phyloP scores from a whole-genome alignment of 2,888 invertebrate genomes.

The Ptilodon capucinus region DNA sequence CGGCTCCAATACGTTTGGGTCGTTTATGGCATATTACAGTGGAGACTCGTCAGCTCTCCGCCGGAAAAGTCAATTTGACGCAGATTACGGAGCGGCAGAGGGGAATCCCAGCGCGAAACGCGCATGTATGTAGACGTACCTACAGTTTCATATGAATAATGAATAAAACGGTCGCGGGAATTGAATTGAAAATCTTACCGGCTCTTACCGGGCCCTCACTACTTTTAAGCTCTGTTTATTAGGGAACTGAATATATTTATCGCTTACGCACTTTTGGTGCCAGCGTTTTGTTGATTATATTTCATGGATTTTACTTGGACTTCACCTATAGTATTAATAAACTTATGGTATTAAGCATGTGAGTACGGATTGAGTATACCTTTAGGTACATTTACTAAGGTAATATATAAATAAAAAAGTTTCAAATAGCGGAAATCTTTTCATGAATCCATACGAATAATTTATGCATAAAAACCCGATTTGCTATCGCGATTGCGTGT shows the following conservation, averaged over 20 bases:
- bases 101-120: slow-evolving; percentile 63
- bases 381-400: too few relatives aligned
- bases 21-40: slow-evolving; percentile 77
- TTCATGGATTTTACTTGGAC: too few relatives aligned
- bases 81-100: slow-evolving; percentile 70
- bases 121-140: slow-evolving; percentile 56
- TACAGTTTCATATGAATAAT: slow-evolving; percentile 56
- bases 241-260: slow-evolving; percentile 6
- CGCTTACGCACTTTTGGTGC: not conserved
- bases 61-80: slow-evolving; percentile 79
- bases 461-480: slow-evolving; percentile 41
- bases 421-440: too few relatives aligned
- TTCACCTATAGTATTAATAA: too few relatives aligned
- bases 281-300: too few relatives aligned
- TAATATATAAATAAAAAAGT: too few relatives aligned
- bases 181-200: slow-evolving; percentile 15
- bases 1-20: slow-evolving; percentile 75
- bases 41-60: slow-evolving; percentile 73
- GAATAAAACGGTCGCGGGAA: slow-evolving; percentile 32
- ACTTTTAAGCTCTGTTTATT: slow-evolving; percentile 8
- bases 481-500: slow-evolving; percentile 50
- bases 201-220: not conserved
- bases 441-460: slow-evolving; percentile 39
- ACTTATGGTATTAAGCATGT: too few relatives aligned
- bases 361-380: too few relatives aligned